A percentile compares a stretch with the other conserved stretches of the same genome.
Evolutionary conservation across 2,888 invertebrate species (phyloP).

Genomic region (Acrocyrtus sp.): DNA sequence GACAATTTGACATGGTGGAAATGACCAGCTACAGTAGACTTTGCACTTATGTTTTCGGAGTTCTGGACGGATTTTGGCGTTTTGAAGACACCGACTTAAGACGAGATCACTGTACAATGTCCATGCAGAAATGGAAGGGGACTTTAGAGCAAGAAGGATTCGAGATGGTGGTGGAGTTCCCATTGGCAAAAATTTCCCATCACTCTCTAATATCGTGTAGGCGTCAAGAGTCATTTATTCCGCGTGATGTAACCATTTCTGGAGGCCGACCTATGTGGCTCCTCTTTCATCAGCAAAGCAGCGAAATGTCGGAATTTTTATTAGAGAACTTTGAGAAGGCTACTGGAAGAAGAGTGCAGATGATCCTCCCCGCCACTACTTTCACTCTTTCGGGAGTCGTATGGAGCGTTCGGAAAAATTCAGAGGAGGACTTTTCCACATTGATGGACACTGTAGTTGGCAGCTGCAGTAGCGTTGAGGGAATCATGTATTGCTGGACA

Average conservation of each 20-base stretch:
- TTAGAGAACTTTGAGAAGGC: neutral
- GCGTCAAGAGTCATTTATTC: no score
- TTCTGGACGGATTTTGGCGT: constrained; percentile 21
- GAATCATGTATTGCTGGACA: constrained; percentile 13
- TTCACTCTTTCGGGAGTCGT: neutral
- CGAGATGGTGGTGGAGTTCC: neutral
- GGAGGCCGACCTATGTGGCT: no score
- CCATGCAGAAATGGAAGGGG: neutral
- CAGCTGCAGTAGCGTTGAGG: neutral
- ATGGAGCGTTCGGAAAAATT: neutral
- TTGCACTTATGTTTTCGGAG: constrained; percentile 7
- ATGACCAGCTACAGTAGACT: neutral
- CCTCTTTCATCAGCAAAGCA: no score
- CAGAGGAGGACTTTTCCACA: neutral
- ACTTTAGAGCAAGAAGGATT: constrained; percentile 8
- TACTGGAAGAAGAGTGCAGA: neutral
- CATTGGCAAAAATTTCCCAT: neutral
- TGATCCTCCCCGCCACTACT: neutral
- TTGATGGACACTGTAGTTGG: no score
- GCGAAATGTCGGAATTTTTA: neutral
- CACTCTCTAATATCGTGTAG: no score
- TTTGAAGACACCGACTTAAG: constrained; percentile 11
- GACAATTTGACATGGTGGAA: neutral
- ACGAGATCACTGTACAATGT: neutral
- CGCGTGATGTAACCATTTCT: no score